phyloP scores from a whole-genome alignment of 2,797 vertebrate genomes.

The Protonibea diacanthus region DNA sequence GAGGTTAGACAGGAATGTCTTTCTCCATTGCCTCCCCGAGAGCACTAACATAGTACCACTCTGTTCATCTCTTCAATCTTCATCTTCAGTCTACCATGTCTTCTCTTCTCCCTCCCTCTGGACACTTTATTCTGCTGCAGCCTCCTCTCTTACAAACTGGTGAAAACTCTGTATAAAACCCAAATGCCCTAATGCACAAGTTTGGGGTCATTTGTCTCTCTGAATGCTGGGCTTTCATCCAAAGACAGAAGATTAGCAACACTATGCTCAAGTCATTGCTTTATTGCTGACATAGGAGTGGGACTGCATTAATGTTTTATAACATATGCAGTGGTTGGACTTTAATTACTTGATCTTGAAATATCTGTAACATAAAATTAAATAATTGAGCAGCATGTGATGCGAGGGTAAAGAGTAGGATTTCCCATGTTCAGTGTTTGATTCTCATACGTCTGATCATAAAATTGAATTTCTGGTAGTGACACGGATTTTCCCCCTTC shows the following conservation, averaged over 20 bases:
- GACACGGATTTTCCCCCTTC: conserved; percentile 53
- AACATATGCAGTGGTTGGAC: conserved; percentile 28
- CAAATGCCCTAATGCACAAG: conserved; percentile 20
- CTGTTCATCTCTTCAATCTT: conserved; percentile 62
- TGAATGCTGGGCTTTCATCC: conserved; percentile 33
- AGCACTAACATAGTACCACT: conserved; percentile 40
- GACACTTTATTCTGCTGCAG: conserved; percentile 31
- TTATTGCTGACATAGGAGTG: conserved; percentile 10
- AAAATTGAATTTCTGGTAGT: conserved; percentile 64
- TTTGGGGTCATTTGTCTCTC: conserved; percentile 53
- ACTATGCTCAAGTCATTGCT: background rate
- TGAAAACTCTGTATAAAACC: conserved; percentile 27
- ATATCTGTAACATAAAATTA: conserved; percentile 50
- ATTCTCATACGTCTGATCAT: conserved; percentile 65
- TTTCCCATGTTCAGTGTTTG: conserved; percentile 62
- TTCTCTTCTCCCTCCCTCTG: conserved; percentile 24
- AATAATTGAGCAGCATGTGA: conserved; percentile 56
- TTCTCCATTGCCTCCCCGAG: conserved; percentile 46
- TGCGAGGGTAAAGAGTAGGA: conserved; percentile 45
- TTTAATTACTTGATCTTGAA: conserved; percentile 46
- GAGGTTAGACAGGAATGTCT: conserved; percentile 35
- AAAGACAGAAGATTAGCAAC: conserved; percentile 34
- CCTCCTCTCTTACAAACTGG: conserved; percentile 12
- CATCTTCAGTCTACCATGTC: conserved; percentile 42
- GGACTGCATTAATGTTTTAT: conserved; percentile 39